phyloP scores from a whole-genome alignment of 2,797 vertebrate genomes.

The Coluber constrictor region DNA sequence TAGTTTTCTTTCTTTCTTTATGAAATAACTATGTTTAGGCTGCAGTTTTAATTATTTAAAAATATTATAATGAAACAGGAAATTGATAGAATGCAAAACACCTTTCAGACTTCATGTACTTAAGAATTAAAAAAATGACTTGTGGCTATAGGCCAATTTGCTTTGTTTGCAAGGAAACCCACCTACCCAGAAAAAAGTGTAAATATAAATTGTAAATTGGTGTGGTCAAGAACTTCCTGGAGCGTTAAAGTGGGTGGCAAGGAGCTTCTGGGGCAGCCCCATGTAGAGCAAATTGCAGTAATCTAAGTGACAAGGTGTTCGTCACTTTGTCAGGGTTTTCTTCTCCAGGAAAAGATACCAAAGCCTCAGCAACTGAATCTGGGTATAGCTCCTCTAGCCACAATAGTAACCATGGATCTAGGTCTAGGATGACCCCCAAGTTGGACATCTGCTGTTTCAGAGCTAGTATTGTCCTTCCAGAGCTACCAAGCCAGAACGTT shows the following conservation, averaged over 20 bases:
- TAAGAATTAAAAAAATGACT: background rate
- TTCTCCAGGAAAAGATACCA: background rate
- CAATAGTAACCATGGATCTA: background rate
- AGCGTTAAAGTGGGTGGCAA: background rate
- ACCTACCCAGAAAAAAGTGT: background rate
- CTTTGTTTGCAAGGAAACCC: conserved; percentile 8
- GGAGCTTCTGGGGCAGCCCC: conserved; percentile 20
- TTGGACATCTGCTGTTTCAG: background rate
- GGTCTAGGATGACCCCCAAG: background rate
- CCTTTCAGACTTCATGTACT: background rate
- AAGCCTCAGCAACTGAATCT: background rate
- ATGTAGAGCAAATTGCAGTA: background rate
- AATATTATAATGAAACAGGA: background rate
- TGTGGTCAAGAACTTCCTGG: background rate
- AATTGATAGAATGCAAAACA: background rate
- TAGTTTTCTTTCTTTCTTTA: background rate
- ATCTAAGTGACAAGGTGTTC: background rate
- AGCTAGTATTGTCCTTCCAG: background rate
- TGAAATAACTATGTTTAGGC: background rate
- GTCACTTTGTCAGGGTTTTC: background rate
- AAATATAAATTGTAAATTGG: background rate
- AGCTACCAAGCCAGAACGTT: background rate
- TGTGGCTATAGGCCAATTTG: background rate
- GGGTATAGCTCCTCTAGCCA: background rate
- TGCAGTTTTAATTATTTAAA: background rate